Base-by-base conservation (phyloP, 2,888 invertebrate genomes). In the Drosophila subsilvestris region DNA sequence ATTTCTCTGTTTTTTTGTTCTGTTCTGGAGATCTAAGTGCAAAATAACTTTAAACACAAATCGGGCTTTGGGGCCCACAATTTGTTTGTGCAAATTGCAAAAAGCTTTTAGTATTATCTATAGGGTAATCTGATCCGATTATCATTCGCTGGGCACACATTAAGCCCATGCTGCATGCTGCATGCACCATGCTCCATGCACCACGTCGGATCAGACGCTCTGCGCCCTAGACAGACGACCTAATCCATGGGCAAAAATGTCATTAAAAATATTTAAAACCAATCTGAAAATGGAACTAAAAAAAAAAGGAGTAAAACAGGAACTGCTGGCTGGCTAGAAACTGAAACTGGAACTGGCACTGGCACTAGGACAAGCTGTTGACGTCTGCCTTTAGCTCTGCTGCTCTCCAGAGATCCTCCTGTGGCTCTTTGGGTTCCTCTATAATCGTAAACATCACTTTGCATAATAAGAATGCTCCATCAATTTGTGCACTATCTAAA, bases 381-480 rank as follows among this genome's bases (percentile, higher is more conserved):
- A 37, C 37, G 37, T 37, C 37, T 37, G 37, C 37, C n/a, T 37
- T 37, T 7, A 37, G 37, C 3, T 2, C 0, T 27, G 27, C 27
- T 27, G n/a, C 37, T 6, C 75, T 43, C 29, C 32, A 4, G 32
- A 12, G 32, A 32, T 3, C 12, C 32, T 32, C 32, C 27, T 1
- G 2, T 3, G 32, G 12, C 32, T 37, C 37, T n/a, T n/a, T n/a
- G 37, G n/a, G 37, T 14, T 61, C 71, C 44, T 77, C 76, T 78
- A 86, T 86, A 86, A 86, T 86, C 85, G 87, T 86, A 86, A 86
- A 86, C 89, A 89, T 90, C 90, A 89, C 87, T 89, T 90, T 89
- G 88, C 89, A 90, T 90, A 88, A 89, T 79, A 87, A 84, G 88
- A 88, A 90, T 86, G 89, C 89, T 89, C 84, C 89, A 90, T 90